Base-by-base conservation (phyloP, 2,113 vertebrate species). In the Peromyscus californicus region DNA sequence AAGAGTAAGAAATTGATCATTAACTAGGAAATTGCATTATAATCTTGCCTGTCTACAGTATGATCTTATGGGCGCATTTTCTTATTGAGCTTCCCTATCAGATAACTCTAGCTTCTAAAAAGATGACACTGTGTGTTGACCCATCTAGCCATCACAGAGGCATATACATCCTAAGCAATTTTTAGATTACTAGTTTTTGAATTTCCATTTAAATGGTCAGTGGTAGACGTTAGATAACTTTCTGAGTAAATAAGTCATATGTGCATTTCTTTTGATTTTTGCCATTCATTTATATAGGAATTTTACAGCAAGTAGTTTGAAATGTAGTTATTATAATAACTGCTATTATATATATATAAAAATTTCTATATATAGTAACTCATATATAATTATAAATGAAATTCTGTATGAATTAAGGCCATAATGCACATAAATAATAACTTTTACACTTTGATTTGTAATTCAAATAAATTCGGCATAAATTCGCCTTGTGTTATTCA, bases 261-360 rank as follows among this genome's bases (percentile, higher is more conserved):
- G 29, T 51, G 12, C 4, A 36, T 33, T 88, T 39, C 54, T 87
- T 90, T 51, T 75, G 26, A 79, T 42, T 61, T 83, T 2, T 91
- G 5, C 36, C 5, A 16, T 39, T 83, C 86, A 3, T 70, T 91
- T 91, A 22, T 6, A 29, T 45, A 67, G 22, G 5, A 76, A 87
- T 11, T 42, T 76, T 29, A 89, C 85, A 4, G 8, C 45, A 82
- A 89, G 48, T 78, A 83, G 82, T 90, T 90, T n/a, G 24, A 95
- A 95, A 83, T 91, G 7, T 79, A 97, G 33, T 17, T 79, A 6
- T 67, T 59, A n/a, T 85, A 36, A 72, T 72, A 72, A 21, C 36
- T 72, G 19, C n/a, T 72, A n/a, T n/a, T 51, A 51, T 51, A 51
- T 51, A 51, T 72, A 72, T 72, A n/a, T 72, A 72, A 21, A n/a